Evolutionary conservation across 2,113 vertebrate species (phyloP).

Genomic region (Scalopus aquaticus): DNA sequence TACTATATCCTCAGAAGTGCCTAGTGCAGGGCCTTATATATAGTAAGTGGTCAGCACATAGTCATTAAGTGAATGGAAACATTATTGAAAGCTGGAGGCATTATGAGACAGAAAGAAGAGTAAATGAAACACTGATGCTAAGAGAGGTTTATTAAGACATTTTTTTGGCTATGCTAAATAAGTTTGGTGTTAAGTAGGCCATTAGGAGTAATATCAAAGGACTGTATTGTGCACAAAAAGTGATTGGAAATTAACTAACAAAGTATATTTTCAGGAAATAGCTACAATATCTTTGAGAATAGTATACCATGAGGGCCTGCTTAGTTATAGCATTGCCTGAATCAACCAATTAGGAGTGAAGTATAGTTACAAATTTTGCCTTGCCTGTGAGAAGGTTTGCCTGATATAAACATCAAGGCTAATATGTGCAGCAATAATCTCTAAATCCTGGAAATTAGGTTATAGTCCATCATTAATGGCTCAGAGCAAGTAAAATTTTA

Average conservation of each 20-base stretch:
- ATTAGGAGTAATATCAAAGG: conserved; percentile 12
- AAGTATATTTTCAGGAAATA: conserved; percentile 43
- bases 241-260: conserved; percentile 49
- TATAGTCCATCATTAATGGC: conserved; percentile 76
- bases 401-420: background rate
- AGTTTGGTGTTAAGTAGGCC: background rate
- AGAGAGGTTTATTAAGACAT: background rate
- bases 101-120: background rate
- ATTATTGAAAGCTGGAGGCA: background rate
- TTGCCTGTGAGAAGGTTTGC: conserved; percentile 9
- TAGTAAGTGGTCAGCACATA: background rate
- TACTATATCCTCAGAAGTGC: background rate
- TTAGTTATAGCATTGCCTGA: background rate
- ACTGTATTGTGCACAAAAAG: background rate
- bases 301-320: background rate
- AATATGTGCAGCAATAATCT: conserved; percentile 70
- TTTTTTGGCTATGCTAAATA: background rate
- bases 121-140: background rate
- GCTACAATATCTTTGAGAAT: background rate
- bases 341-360: conserved; percentile 43
- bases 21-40: background rate
- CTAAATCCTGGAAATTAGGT: conserved; percentile 73
- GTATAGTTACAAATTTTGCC: conserved; percentile 7
- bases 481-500: conserved; percentile 85
- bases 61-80: background rate